Evolutionary conservation across 2,888 invertebrate species (phyloP).

Genomic region (Orthosia incerta): DNA sequence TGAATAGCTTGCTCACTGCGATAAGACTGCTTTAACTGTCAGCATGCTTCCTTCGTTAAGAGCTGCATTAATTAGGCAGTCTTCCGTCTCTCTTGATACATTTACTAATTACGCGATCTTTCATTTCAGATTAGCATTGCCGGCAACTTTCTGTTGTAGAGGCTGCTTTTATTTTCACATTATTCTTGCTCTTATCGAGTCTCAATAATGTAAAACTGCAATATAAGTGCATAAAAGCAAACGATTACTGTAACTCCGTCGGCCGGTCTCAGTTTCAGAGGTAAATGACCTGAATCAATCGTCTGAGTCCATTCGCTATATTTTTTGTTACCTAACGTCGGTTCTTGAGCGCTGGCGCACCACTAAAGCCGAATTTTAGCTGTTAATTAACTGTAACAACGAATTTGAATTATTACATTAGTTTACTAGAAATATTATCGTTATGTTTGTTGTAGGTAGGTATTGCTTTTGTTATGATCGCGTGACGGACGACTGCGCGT

Average conservation of each 20-base stretch:
- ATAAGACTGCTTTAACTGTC: not conserved
- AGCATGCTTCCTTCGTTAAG: conserved; percentile 15
- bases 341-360: conserved; percentile 45
- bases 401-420: conserved; percentile 42
- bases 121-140: conserved; percentile 46
- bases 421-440: conserved; percentile 12
- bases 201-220: conserved; percentile 54
- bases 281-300: conserved; percentile 86
- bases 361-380: conserved; percentile 52
- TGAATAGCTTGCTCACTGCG: not conserved
- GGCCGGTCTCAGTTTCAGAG: conserved; percentile 77
- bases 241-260: conserved; percentile 73
- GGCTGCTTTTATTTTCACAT: conserved; percentile 43
- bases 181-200: conserved; percentile 9
- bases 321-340: conserved; percentile 67
- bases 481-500: conserved; percentile 36
- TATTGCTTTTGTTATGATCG: conserved; percentile 29
- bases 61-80: conserved; percentile 29
- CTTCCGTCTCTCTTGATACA: conserved; percentile 32
- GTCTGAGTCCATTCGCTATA: conserved; percentile 73
- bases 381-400: conserved; percentile 52
- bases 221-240: conserved; percentile 54
- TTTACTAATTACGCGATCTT: conserved; percentile 45
- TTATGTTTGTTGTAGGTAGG: not conserved
- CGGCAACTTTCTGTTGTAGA: conserved; percentile 50